Conservation (phyloP, 2,797 vertebrate genomes). For the Coilia nasus region DNA sequence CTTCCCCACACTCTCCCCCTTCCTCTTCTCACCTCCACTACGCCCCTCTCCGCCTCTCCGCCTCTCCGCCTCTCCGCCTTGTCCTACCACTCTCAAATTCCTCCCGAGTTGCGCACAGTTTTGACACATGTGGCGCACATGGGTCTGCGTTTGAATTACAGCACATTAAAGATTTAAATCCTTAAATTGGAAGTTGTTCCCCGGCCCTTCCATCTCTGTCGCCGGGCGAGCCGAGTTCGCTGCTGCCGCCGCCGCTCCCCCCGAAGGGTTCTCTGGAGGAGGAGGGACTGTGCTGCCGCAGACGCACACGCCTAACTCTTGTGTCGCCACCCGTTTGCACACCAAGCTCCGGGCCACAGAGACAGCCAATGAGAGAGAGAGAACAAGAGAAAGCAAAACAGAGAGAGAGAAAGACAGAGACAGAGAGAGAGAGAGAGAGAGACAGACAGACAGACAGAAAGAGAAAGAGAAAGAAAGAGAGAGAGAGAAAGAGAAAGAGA, state of each 20-base stretch:
- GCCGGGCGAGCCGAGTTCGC: constrained; percentile 30
- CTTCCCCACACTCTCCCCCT: constrained; percentile 13
- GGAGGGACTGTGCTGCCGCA: constrained; percentile 4
- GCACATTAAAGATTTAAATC: constrained; percentile 62
- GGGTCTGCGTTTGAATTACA: constrained; percentile 47
- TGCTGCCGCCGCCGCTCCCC: neutral
- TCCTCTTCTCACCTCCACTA: neutral
- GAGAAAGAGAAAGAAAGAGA: too few species aligned
- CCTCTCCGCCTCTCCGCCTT: neutral
- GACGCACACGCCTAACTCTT: neutral
- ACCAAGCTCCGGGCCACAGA: neutral
- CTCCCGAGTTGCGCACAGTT: constrained; percentile 49
- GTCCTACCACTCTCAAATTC: constrained; percentile 37
- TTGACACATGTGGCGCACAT: constrained; percentile 42
- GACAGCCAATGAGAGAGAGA: neutral
- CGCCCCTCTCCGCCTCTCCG: neutral
- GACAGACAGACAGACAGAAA: too few species aligned
- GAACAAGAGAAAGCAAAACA: neutral
- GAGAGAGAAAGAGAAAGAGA: too few species aligned
- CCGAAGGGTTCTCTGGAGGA: constrained; percentile 33
- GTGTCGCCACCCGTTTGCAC: neutral
- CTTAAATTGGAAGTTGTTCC: constrained; percentile 56
- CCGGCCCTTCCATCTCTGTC: constrained; percentile 52
- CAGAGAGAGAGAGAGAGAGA: neutral
- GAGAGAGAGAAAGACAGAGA: neutral